Percentiles rank a stretch among this genome's conserved stretches.
Evolutionary conservation across 1,140 invertebrate genomes (phyloP).

Genomic region (Manduca sexta): DNA sequence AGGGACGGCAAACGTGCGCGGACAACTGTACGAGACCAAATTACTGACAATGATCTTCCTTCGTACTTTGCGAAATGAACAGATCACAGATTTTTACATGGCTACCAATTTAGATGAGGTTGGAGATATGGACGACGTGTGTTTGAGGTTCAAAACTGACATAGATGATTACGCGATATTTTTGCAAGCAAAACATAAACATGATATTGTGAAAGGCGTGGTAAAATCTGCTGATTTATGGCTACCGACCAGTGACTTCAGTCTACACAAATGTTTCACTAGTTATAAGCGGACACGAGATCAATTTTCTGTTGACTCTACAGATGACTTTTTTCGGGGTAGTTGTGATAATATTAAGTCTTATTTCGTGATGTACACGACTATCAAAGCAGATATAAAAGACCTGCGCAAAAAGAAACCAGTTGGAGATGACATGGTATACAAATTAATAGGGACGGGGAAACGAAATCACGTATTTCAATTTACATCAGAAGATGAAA

Average conservation of each 20-base stretch:
- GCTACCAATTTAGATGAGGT: constrained; percentile 7
- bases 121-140: constrained; percentile 10
- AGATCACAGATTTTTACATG: background rate
- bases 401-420: background rate
- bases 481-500: background rate
- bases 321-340: constrained; percentile 3
- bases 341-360: constrained; percentile 3
- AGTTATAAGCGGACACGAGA: constrained; percentile 3
- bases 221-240: background rate
- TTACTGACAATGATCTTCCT: constrained; percentile 6
- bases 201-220: background rate
- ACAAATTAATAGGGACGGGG: background rate
- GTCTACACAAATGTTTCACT: constrained; percentile 4
- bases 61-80: background rate
- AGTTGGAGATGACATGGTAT: background rate
- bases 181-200: constrained; percentile 11
- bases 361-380: constrained; percentile 11
- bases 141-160: background rate
- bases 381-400: background rate
- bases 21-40: constrained; percentile 14
- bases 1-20: constrained; percentile 4
- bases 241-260: background rate
- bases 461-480: background rate
- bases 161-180: background rate
- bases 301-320: background rate